Base-by-base conservation (phyloP, 2,113 vertebrate species). In the Centropus unirufus region DNA sequence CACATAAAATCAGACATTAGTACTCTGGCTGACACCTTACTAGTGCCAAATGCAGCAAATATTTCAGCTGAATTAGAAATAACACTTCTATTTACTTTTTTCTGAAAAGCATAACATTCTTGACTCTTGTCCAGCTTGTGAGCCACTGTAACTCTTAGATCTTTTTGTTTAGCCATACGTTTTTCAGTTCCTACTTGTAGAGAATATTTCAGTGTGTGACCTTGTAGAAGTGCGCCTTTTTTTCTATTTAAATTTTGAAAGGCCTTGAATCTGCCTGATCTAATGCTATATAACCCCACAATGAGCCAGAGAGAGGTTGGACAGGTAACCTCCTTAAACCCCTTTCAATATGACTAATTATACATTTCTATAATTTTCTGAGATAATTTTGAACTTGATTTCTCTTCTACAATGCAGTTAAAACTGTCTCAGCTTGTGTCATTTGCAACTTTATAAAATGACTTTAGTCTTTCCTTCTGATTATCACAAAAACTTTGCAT, bases 1-100 rank as follows among this genome's bases (percentile, higher is more conserved):
- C 14, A 59, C 64, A 64, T 59, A 63, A 70, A 97, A 86, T 88
- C 68, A 92, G 79, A 86, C 39, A 63, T 83, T 77, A 90, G 39
- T 30, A 55, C 34, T 93, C 64, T 72, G 92, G 42, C 76, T 94
- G 83, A 93, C 86, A 90, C 73, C 42, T 89, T 74, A 52, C 39
- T 59, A 52, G 40, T 75, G 94, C 91, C 91, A 97, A 96, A 81
- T 64, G 87, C 83, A 93, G 61, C 86, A 96, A 95, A 95, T 96
- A 94, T 81, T 95, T 94, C 91, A 90, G 64, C 64, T 81, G 79
- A 88, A 89, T 87, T 87, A 87, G 69, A 88, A 83, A 95, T 92
- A 93, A 81, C 64, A n/a, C 18, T 90, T 27, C 34, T 93, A 75
- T 92, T 94, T 92, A 51, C 55, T 70, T 80, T 85, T 79, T 84